Percentiles rank a stretch among this genome's conserved stretches.
Evolutionary conservation across 2,888 invertebrate genomes (phyloP).

Genomic region (Drosophila macrothrix): DNA sequence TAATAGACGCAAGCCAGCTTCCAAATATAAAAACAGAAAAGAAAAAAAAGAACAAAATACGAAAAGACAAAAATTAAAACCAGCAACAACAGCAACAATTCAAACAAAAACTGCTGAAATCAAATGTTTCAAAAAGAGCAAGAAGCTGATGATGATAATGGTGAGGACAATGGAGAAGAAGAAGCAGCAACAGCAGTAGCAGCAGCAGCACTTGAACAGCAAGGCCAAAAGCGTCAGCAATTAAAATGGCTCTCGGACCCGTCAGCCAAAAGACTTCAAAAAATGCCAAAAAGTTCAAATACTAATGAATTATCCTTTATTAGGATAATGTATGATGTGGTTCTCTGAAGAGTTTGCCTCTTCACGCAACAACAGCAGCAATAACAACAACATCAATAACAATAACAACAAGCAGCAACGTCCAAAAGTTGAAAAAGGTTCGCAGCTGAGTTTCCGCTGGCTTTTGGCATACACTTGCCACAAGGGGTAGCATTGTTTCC

Average conservation of each 20-base stretch:
- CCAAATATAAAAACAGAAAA: slow-evolving; percentile 14
- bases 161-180: slow-evolving; percentile 1
- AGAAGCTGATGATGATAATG: not conserved
- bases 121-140: slow-evolving; percentile 48
- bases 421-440: slow-evolving; percentile 70
- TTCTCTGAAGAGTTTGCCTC: slow-evolving; percentile 75
- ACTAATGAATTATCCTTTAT: slow-evolving; percentile 85
- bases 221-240: slow-evolving; percentile 53
- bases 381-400: slow-evolving; percentile 9
- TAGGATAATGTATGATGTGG: slow-evolving; percentile 85
- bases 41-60: slow-evolving; percentile 2
- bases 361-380: slow-evolving; percentile 38
- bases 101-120: slow-evolving; percentile 49
- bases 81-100: slow-evolving; percentile 19
- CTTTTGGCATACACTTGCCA: slow-evolving; percentile 28
- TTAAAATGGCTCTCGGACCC: slow-evolving; percentile 68
- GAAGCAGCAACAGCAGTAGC: slow-evolving; percentile 7
- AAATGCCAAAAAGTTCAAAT: slow-evolving; percentile 84
- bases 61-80: slow-evolving; percentile 7
- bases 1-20: slow-evolving; percentile 55
- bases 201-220: slow-evolving; percentile 33
- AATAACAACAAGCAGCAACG: slow-evolving; percentile 29
- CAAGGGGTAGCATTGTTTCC: slow-evolving; percentile 13
- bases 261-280: slow-evolving; percentile 73
- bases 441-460: slow-evolving; percentile 44